Base-by-base conservation (phyloP, 2,113 vertebrate genomes). In the Ursus arctos region DNA sequence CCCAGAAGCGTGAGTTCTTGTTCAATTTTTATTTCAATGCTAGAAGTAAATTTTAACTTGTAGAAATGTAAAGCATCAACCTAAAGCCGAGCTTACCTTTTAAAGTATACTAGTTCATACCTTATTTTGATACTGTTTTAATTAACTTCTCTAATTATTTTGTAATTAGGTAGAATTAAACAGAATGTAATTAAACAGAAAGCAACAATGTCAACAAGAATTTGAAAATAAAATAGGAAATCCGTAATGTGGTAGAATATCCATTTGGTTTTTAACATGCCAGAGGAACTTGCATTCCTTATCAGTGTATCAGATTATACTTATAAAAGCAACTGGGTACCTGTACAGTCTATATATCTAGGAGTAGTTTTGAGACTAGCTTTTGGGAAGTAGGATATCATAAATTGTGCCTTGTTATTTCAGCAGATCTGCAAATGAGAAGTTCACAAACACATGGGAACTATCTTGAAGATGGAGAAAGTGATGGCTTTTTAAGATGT, bases 401-500 rank as follows among this genome's bases (percentile, higher is more conserved):
- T 97, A 82, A 87, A 40, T n/a, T 92, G 36, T 92, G 53, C 95
- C 79, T 72, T 97, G 86, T 43, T 94, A 28, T 98, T 98, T 97
- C 98, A 98, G 98, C 98, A 96, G 98, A 99, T 36, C 65, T 97
- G 15, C 98, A 4, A 1, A 55, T 98, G 21, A 98, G 97, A 89
- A 96, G 95, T 76, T 98, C 98, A 0, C 98, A 98, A 94, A 59
- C 95, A 0, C 97, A 97, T 49, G 97, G 92, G 93, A 98, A 96
- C 24, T 97, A 98, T 86, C 98, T 98, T 63, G 99, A 99, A 90
- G 98, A 99, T 91, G 98, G 98, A 76, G 99, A 99, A 24, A 99
- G 98, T 3, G 99, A 99, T 96, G 99, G 99, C 97, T 98, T 99
- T 91, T 99, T 99, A 98, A 99, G 99, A 98, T 99, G 99, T 97